Base-by-base conservation (phyloP, 2,888 invertebrate genomes). In the Netelia melanura region DNA sequence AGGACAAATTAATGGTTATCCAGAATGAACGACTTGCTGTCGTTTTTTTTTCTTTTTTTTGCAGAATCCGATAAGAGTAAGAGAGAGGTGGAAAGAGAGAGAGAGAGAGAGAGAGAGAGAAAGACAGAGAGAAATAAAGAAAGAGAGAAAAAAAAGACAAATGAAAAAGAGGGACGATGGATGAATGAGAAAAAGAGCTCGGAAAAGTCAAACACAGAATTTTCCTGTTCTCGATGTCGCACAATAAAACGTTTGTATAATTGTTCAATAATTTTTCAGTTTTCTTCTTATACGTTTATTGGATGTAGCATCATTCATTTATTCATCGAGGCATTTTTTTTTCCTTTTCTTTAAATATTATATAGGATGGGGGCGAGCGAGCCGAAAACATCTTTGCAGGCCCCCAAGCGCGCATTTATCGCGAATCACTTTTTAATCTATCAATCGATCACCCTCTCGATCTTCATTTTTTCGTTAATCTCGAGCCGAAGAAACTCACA, bases 271-370 rank as follows among this genome's bases (percentile, higher is more conserved):
- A 61, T 74, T 71, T 87, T 83, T 78, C 64, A 81, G 79, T 84
- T 85, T 78, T 86, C 81, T 85, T 85, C 72, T 85, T 86, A 84
- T 85, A 76, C 71, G 81, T 88, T 88, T 88, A 87, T 88, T 85
- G 79, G 81, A 83, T 83, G 81, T 83, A 85, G 85, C 76, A 67
- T 86, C 84, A 87, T 88, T 87, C 79, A 85, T 87, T 88, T 87
- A 87, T 84, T 88, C 84, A 83, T 89, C 86, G 87, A 87, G 87
- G 86, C 88, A 85, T 78, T 89, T 88, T 78, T 21, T 62, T 68
- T 70, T 23, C 64, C 48, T 48, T 58, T 58, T 58, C 67, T 56
- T 76, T 56, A 38, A 72, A 72, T 85, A 86, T 86, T 87, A 84
- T 89, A 86, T 87, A 87, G 87, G 87, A 86, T 85, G 84, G 81